Evolutionary conservation across 2,888 invertebrate species (phyloP).

Genomic region (Epinotia ramella): DNA sequence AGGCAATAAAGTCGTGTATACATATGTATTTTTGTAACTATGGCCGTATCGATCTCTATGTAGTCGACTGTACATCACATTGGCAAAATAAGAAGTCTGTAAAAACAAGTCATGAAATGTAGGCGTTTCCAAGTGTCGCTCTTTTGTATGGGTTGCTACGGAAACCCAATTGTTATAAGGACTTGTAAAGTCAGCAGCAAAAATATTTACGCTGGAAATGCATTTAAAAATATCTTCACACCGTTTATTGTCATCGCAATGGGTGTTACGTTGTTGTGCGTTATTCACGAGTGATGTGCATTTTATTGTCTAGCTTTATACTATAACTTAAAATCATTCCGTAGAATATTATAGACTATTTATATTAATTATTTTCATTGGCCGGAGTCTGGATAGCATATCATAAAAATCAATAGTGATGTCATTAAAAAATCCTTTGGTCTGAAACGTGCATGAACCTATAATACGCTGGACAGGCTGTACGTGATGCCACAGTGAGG

Average conservation of each 20-base stretch:
- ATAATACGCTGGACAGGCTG: no score
- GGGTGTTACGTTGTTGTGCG: not conserved
- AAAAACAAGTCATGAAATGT: not conserved
- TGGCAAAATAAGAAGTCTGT: not conserved
- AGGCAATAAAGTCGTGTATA: no score
- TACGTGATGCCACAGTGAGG: no score
- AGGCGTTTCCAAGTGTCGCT: not conserved
- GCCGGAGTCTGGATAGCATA: constrained; percentile 5
- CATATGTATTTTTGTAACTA: no score
- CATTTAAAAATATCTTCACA: not conserved
- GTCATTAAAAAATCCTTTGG: not conserved
- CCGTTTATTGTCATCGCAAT: not conserved
- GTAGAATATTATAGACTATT: constrained; percentile 8
- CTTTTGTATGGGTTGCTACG: not conserved
- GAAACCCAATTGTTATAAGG: not conserved
- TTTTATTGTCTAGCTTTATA: not conserved
- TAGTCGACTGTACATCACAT: not conserved
- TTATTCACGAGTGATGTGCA: constrained; percentile 7
- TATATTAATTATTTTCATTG: not conserved
- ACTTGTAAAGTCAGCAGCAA: not conserved
- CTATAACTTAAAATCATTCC: constrained; percentile 30
- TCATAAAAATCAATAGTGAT: not conserved
- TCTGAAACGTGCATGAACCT: no score
- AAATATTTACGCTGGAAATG: not conserved
- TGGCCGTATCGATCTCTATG: no score